These are phyloP conservation scores for Axea sp. DNA, from an alignment of 2,888 invertebrate genomes.

Conservation along the genomic window DNA sequence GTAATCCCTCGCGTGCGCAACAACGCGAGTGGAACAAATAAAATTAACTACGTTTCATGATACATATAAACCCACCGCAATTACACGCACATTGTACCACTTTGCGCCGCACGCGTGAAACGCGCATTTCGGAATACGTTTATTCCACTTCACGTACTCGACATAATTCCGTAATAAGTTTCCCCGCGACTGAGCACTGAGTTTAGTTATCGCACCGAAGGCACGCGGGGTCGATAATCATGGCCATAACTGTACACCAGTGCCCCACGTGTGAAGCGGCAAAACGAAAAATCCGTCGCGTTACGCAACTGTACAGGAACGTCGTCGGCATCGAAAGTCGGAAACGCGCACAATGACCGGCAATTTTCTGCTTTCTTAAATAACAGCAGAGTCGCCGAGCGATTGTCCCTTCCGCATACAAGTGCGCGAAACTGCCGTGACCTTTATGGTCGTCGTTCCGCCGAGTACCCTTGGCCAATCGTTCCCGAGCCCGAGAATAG, in stretches of 20 bases:
- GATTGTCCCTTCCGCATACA: slow-evolving; percentile 54
- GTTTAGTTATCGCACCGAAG: too few species aligned
- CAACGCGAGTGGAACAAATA: too few species aligned
- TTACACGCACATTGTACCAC: too few species aligned
- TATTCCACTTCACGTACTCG: too few species aligned
- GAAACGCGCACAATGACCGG: slow-evolving; percentile 47
- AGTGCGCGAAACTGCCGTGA: slow-evolving; percentile 52
- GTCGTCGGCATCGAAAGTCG: slow-evolving; percentile 43
- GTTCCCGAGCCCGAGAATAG: slow-evolving; percentile 8
- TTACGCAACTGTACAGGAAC: slow-evolving; percentile 43
- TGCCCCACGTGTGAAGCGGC: slow-evolving; percentile 26
- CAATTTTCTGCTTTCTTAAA: slow-evolving; percentile 52
- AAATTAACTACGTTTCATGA: too few species aligned
- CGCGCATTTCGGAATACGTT: too few species aligned
- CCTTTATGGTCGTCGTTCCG: slow-evolving; percentile 54
- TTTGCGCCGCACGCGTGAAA: too few species aligned
- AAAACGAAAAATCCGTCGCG: slow-evolving; percentile 37
- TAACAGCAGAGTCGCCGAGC: slow-evolving; percentile 41
- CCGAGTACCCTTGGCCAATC: slow-evolving; percentile 23
- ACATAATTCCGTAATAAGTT: too few species aligned
- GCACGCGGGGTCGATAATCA: slow-evolving; percentile 3
- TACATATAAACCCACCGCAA: too few species aligned
- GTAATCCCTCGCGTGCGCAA: too few species aligned
- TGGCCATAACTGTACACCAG: slow-evolving; percentile 38
- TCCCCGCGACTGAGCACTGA: too few species aligned